These are phyloP conservation scores for Agrotis clavis DNA, from an alignment of 2,888 invertebrate genomes.

Conservation along the genomic window DNA sequence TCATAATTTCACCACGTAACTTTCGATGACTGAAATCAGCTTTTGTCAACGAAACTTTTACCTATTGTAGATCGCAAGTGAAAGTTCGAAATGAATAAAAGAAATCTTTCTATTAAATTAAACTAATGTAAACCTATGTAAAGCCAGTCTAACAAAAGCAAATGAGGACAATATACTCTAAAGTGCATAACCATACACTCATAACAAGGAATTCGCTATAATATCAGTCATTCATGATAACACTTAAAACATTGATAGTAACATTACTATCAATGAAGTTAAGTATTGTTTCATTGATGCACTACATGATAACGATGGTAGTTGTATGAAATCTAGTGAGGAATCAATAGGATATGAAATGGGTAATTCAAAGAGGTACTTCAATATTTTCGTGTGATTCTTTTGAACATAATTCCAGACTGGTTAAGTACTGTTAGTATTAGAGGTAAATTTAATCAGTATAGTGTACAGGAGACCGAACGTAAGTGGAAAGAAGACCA, in stretches of 20 bases:
- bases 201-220: constrained; percentile 48
- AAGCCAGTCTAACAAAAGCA: constrained; percentile 29
- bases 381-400: neutral
- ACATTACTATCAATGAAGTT: constrained; percentile 54
- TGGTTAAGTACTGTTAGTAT: neutral
- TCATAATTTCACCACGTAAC: neutral
- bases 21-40: neutral
- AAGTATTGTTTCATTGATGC: constrained; percentile 54
- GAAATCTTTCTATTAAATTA: no score
- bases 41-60: no score
- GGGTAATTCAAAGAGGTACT: neutral
- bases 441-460: no score
- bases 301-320: constrained; percentile 24
- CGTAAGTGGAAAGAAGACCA: no score
- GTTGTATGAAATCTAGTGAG: constrained; percentile 7
- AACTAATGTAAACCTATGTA: constrained; percentile 2
- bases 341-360: neutral
- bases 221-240: constrained; percentile 58
- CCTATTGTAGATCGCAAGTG: no score
- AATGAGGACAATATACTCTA: constrained; percentile 49
- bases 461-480: no score
- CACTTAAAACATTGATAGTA: constrained; percentile 40
- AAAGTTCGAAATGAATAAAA: no score
- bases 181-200: constrained; percentile 27
- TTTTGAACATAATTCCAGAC: neutral